Percentiles rank a stretch among this genome's conserved stretches.
Evolutionary conservation across 92 coral and sea anemone genomes (phyloP).

Genomic region (Nematostella vectensis): DNA sequence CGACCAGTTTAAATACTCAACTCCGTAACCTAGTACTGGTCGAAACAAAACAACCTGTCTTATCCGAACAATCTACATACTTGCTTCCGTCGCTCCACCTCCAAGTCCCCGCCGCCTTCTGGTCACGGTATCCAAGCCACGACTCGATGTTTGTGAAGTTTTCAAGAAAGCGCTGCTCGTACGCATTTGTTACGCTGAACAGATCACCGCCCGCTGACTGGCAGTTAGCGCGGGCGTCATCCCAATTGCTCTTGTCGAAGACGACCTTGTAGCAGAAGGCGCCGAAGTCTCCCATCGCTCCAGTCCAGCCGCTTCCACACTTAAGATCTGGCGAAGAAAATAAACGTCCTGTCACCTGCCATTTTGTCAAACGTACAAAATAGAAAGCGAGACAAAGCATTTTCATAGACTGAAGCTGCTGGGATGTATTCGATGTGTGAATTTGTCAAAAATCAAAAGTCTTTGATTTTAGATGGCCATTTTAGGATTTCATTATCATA

Average conservation of each 20-base stretch:
- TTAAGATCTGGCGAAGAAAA: conserved; percentile 52
- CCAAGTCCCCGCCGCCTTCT: conserved; percentile 97
- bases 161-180: conserved; percentile 87
- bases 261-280: conserved; percentile 83
- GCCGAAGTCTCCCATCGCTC: conserved; percentile 94
- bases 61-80: too few species aligned
- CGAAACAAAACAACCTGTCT: too few species aligned
- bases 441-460: too few species aligned
- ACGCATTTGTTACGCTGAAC: conserved; percentile 96
- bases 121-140: conserved; percentile 87
- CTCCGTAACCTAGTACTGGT: too few species aligned
- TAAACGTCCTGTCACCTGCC: too few species aligned
- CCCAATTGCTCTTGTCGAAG: conserved; percentile 68
- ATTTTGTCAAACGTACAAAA: too few species aligned
- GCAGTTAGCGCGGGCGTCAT: conserved; percentile 71
- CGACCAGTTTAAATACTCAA: too few species aligned
- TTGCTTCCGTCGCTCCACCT: conserved; percentile 89
- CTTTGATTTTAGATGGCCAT: too few species aligned
- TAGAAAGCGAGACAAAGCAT: too few species aligned
- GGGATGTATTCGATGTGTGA: too few species aligned
- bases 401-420: too few species aligned
- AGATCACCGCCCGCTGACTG: conserved; percentile 67
- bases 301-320: conserved; percentile 93
- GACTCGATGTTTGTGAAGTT: conserved; percentile 78
- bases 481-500: too few species aligned